phyloP scores from a whole-genome alignment of 2,888 invertebrate species.

The Eutolmus rufibarbis region DNA sequence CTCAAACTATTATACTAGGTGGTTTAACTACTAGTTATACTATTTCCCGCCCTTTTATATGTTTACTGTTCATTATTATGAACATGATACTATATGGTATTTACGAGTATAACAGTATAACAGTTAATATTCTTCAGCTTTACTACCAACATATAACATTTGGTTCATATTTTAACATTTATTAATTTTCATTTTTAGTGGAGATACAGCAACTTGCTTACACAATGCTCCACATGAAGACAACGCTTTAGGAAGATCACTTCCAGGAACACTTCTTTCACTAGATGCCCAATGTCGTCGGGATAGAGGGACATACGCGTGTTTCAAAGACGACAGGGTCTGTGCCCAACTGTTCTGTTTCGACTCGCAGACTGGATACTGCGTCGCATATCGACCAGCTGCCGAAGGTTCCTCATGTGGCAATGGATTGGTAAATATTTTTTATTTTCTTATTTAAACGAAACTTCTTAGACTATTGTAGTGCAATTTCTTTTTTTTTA shows the following conservation, averaged over 20 bases:
- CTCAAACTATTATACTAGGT: not conserved
- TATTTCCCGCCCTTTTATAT: too few relatives aligned
- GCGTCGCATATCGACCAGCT: slow-evolving; percentile 93
- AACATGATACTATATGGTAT: too few relatives aligned
- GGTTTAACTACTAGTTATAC: too few relatives aligned
- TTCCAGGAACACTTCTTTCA: slow-evolving; percentile 87
- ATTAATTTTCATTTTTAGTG: slow-evolving; percentile 66
- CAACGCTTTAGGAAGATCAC: slow-evolving; percentile 83
- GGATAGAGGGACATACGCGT: slow-evolving; percentile 88
- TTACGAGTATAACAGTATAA: too few relatives aligned
- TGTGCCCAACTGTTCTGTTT: slow-evolving; percentile 96
- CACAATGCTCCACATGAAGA: slow-evolving; percentile 95
- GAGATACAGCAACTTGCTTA: slow-evolving; percentile 91
- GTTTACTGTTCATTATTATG: too few relatives aligned
- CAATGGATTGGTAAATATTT: slow-evolving; percentile 80
- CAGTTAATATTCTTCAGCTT: too few relatives aligned
- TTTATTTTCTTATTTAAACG: not conserved
- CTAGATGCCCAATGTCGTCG: slow-evolving; percentile 92
- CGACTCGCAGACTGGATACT: slow-evolving; percentile 92
- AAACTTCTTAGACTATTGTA: not conserved
- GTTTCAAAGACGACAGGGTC: slow-evolving; percentile 89
- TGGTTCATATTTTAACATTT: too few relatives aligned
- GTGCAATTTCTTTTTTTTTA: not conserved
- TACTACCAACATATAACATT: too few relatives aligned
- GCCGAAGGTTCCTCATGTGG: slow-evolving; percentile 94